Evolutionary conservation across 23 tunicate species (phyloP), one percentile per base, ranked within the genome.

Genomic region (Aplidium turbinatum): DNA sequence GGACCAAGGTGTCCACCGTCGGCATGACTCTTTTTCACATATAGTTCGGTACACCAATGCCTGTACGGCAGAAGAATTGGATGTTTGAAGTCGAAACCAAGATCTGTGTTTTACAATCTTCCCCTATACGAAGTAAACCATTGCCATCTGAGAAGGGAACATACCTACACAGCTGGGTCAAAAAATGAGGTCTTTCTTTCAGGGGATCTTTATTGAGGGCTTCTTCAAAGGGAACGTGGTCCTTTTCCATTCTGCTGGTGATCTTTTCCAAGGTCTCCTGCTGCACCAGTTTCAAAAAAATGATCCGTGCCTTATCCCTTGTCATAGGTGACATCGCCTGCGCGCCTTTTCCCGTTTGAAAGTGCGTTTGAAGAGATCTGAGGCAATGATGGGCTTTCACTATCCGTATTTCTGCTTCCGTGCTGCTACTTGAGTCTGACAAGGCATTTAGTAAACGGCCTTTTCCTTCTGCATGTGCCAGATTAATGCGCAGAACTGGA

Each of bases 71-170:
- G 63, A 0, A 72, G 36, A 30, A 72, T 51, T 0, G 38, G 77
- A 51, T 72, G 77, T 63, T 72, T 72, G 2, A 34, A 19, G 4
- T n/a, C 29, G 4, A 51, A 4, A 11, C n/a, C 38, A 19, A 72
- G 19, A 6, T 38, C 51, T 18, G 74, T 9, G 38, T 68, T 68
- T 19, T 68, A 25, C 28, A 68, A 25, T 68, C 74, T 42, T 45
- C 74, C 55, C 74, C 74, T 36, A 68, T 45, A 25, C 54, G 22
- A 9, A 68, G 30, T 16, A 68, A 22, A 6, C 74, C 74, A 21
- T 68, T 19, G 20, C 19, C 74, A 31, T 29, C 34, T 6, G 9
- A 29, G 22, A 60, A 26, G 6, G 67, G 35, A 26, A 60, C 67
- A 29, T 11, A 60, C 35, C 31, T 60, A 4, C 35, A 25, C n/a